These are phyloP conservation scores for Microdon myrmicae DNA, from an alignment of 2,888 invertebrate species.

Conservation along the genomic window DNA sequence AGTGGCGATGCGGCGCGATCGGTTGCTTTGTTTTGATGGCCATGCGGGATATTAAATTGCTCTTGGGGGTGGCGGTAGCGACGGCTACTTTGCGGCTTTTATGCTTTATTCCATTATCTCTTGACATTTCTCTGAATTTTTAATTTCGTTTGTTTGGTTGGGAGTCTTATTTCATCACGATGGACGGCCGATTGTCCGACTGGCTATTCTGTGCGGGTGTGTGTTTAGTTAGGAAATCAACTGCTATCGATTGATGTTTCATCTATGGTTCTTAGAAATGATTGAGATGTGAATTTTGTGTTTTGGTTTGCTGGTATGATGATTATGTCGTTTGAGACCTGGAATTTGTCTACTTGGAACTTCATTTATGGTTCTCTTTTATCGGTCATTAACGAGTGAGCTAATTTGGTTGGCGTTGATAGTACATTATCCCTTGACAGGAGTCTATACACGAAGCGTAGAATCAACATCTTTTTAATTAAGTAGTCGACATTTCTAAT, in stretches of 20 bases:
- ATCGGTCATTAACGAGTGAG: neutral
- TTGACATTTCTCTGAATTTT: slow-evolving; percentile 52
- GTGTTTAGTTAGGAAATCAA: slow-evolving; percentile 23
- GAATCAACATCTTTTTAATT: too few relatives aligned
- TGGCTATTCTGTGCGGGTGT: neutral
- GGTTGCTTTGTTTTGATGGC: slow-evolving; percentile 4
- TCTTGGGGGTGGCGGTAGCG: slow-evolving; percentile 26
- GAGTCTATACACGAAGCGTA: too few relatives aligned
- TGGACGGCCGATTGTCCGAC: too few relatives aligned
- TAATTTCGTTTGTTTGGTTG: slow-evolving; percentile 48
- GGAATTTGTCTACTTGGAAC: too few relatives aligned
- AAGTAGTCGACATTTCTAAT: too few relatives aligned
- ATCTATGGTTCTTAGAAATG: slow-evolving; percentile 12
- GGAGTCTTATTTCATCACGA: slow-evolving; percentile 45
- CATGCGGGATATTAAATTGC: slow-evolving; percentile 25
- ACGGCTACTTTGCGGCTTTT: slow-evolving; percentile 50
- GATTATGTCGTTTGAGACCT: too few relatives aligned
- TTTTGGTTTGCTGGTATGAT: too few relatives aligned
- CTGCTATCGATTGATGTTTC: slow-evolving; percentile 51
- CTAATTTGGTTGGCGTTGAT: slow-evolving; percentile 3
- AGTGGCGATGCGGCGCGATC: slow-evolving; percentile 31
- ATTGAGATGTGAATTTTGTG: too few relatives aligned
- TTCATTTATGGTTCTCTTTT: slow-evolving; percentile 12
- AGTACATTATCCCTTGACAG: too few relatives aligned
- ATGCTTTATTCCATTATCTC: slow-evolving; percentile 51